A percentile compares a stretch with the other conserved stretches of the same genome.
Conservation (phyloP, 2,888 invertebrate species). For the Limenitis camilla region DNA sequence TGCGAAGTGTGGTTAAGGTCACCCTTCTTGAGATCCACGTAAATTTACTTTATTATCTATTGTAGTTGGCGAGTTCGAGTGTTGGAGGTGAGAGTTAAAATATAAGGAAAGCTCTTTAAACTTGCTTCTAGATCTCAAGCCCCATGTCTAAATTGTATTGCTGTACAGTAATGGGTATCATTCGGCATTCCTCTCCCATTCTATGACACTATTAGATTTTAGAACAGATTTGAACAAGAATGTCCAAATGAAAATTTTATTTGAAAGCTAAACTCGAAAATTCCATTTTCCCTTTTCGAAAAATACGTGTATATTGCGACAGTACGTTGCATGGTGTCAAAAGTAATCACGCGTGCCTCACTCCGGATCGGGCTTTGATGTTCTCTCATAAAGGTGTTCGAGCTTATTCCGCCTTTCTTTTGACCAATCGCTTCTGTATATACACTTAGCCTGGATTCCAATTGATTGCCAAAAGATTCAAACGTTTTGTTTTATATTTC, state of each 20-base stretch:
- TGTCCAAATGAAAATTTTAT: neutral
- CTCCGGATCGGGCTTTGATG: conserved; percentile 13
- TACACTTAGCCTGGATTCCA: neutral
- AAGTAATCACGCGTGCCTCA: conserved; percentile 12
- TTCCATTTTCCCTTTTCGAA: neutral
- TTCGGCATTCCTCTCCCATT: too few relatives aligned
- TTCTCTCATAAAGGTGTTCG: conserved; percentile 10
- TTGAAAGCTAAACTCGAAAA: neutral
- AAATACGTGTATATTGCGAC: neutral
- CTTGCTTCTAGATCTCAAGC: too few relatives aligned
- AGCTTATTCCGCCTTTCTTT: conserved; percentile 12
- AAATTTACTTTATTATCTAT: too few relatives aligned
- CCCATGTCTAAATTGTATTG: too few relatives aligned
- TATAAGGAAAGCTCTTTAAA: too few relatives aligned
- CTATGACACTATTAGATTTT: neutral
- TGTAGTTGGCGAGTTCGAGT: too few relatives aligned
- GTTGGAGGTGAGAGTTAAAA: too few relatives aligned
- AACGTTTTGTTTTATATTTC: neutral
- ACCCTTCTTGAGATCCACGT: too few relatives aligned
- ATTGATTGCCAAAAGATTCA: conserved; percentile 1
- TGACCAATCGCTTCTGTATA: conserved; percentile 10
- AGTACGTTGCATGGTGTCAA: conserved; percentile 8
- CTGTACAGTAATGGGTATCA: too few relatives aligned
- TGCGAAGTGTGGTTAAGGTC: too few relatives aligned
- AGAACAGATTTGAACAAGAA: neutral